Evolutionary conservation across 1,140 invertebrate species (phyloP), one percentile per base, ranked within the genome.

Genomic region (Drosophila baimaii): DNA sequence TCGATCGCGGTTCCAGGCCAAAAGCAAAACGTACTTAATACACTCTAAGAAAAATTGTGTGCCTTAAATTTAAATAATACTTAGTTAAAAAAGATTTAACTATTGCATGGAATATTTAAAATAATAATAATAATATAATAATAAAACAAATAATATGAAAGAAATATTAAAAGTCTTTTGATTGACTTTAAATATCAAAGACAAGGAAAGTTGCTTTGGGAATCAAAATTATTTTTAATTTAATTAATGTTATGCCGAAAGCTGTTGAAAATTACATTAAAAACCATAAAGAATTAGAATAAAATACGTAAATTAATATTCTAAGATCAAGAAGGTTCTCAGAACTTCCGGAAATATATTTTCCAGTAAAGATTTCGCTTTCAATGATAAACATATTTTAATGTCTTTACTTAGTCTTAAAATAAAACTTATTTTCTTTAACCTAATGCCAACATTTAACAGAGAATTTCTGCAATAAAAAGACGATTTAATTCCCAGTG

Each of bases 1-100:
- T 37, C 44, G 65, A 41, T 37, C 19, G 52, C 31, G 52, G 29
- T n/a, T 61, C 19, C 61, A 31, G 54, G 35, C 61, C 55, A 61
- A 61, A 35, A 17, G 13, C 31, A 52, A 51, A 51, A 46, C 51
- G 51, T 54, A 54, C 51, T 21, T 23, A 35, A 4, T 54, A 54
- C 51, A 54, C 51, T 35, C 8, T 54, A 35, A 54, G 4, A 54
- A 54, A 35, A 23, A 5, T 3, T 1, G 19, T 21, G 31, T 29
- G 46, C 1, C 4, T n/a, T 15, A 2, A 27, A 47, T 2, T 5
- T 21, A 1, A 0, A 44, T 2, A 13, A 13, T 7, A 7, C 19
- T 46, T 46, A 15, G 21, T 4, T 5, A n/a, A n/a, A 3, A 1
- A 3, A 44, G 12, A 43, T 3, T 19, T 9, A 2, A 3, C 19